Conservation (phyloP, 2,797 vertebrate genomes). For the Ispidina lecontei region DNA sequence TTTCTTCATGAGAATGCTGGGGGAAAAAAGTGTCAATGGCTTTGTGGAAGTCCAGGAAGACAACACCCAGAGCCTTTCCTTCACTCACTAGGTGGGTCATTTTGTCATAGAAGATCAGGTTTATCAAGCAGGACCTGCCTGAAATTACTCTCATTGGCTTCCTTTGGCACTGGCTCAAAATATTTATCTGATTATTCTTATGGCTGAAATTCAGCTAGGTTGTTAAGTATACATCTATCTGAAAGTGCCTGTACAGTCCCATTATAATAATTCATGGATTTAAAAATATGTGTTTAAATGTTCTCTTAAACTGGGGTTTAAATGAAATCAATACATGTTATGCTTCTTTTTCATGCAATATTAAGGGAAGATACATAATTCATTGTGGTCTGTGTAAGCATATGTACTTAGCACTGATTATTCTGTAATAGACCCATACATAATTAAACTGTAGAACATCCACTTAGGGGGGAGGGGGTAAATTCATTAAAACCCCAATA, state of each 20-base stretch:
- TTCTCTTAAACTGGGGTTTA: neutral
- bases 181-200: conserved; percentile 31
- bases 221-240: neutral
- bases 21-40: no score
- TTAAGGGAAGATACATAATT: conserved; percentile 35
- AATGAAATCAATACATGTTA: conserved; percentile 10
- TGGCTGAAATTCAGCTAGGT: conserved; percentile 19
- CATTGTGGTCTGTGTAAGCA: neutral
- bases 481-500: neutral
- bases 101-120: no score
- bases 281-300: conserved; percentile 32
- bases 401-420: conserved; percentile 15
- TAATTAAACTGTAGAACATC: conserved; percentile 2
- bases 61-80: no score
- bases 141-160: neutral
- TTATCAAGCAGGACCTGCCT: no score
- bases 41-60: no score
- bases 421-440: neutral
- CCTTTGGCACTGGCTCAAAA: conserved; percentile 19
- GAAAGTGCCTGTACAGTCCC: neutral
- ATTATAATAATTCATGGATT: neutral
- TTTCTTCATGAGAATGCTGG: no score
- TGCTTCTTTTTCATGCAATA: conserved; percentile 2
- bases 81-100: no score
- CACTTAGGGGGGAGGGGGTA: neutral